phyloP scores from a whole-genome alignment of 1,140 invertebrate genomes.

The Lepidurus apus region DNA sequence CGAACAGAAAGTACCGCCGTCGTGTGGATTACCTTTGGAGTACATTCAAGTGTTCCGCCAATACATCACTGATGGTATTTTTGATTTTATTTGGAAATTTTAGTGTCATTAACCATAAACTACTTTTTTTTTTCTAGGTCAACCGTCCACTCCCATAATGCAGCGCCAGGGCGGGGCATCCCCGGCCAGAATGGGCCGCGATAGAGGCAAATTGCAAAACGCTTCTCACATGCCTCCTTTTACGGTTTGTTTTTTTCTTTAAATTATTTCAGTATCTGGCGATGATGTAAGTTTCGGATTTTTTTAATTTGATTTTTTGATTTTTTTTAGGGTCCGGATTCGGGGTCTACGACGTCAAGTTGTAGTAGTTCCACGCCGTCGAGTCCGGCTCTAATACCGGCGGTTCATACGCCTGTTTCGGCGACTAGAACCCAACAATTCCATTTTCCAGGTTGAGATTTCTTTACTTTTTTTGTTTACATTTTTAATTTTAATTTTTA shows the following conservation, averaged over 20 bases:
- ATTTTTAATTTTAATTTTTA: too few relatives aligned
- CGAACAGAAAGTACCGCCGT: conserved; percentile 80
- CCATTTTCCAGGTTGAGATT: conserved; percentile 69
- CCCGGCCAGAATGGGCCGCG: background rate
- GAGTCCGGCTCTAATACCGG: conserved; percentile 68
- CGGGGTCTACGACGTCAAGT: conserved; percentile 89
- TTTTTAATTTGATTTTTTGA: too few relatives aligned
- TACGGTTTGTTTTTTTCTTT: background rate
- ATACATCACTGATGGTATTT: conserved; percentile 31
- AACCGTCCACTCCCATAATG: conserved; percentile 23
- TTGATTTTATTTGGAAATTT: background rate
- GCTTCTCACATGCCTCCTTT: conserved; percentile 14
- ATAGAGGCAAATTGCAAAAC: background rate
- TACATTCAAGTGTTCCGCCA: conserved; percentile 64
- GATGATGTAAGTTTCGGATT: too few relatives aligned
- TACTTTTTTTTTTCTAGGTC: background rate
- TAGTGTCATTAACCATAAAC: background rate
- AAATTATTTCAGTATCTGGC: too few relatives aligned
- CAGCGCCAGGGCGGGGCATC: conserved; percentile 25
- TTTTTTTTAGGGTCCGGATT: conserved; percentile 55
- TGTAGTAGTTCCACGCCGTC: conserved; percentile 94
- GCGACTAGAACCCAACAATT: conserved; percentile 60
- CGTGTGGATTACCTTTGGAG: conserved; percentile 79
- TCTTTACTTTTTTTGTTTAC: background rate
- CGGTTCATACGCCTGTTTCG: conserved; percentile 52